Conservation (phyloP, 2,888 invertebrate genomes). For the Pinctada fucata region DNA sequence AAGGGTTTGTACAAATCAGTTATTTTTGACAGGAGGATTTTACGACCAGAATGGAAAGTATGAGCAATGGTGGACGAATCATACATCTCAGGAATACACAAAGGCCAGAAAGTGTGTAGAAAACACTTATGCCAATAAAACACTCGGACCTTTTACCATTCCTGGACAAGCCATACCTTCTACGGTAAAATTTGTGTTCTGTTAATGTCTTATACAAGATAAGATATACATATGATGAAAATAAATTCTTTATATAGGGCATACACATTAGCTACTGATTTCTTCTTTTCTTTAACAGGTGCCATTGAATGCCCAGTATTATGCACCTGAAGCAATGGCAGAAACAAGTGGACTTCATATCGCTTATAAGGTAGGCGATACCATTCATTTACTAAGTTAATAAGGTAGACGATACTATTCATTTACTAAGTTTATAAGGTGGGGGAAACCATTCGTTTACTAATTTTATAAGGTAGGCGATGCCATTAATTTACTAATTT, state of each 20-base stretch:
- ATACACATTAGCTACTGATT: no score
- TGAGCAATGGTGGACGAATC: conserved; percentile 67
- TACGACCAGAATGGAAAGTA: conserved; percentile 57
- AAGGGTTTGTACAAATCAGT: no score
- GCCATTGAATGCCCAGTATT: conserved; percentile 43
- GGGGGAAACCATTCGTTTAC: no score
- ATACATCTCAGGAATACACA: conserved; percentile 51
- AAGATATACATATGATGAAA: no score
- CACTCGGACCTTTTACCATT: conserved; percentile 62
- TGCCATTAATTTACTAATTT: no score
- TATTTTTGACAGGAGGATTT: conserved; percentile 48
- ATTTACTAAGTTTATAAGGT: no score
- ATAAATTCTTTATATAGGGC: no score
- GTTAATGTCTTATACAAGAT: no score
- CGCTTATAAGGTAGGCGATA: conserved; percentile 59
- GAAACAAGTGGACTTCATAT: conserved; percentile 63
- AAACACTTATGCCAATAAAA: conserved; percentile 54
- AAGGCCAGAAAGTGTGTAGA: conserved; percentile 60
- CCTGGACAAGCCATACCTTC: conserved; percentile 42
- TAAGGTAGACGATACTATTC: no score
- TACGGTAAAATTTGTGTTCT: conserved; percentile 36
- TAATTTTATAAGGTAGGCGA: no score
- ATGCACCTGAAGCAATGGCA: conserved; percentile 60
- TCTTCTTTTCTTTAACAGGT: conserved; percentile 46
- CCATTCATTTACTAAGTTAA: no score